These are phyloP conservation scores for Alloplasta piceator DNA, from an alignment of 2,888 invertebrate genomes.

Conservation along the genomic window DNA sequence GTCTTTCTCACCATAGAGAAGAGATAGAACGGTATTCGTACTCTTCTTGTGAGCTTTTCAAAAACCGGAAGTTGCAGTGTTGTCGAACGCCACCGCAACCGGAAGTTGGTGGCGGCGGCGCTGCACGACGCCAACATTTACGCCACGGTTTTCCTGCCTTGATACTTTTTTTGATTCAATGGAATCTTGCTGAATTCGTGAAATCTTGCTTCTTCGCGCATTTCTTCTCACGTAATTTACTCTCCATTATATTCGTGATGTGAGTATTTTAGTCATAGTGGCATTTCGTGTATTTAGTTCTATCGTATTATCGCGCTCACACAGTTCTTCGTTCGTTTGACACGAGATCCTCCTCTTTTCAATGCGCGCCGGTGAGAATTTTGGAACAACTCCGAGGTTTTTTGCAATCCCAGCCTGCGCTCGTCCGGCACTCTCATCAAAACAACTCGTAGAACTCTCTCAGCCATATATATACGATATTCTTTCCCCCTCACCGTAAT, in stretches of 20 bases:
- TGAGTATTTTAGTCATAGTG: constrained; percentile 47
- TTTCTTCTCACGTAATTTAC: constrained; percentile 44
- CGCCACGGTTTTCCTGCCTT: constrained; percentile 10
- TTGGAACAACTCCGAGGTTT: constrained; percentile 31
- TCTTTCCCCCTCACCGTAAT: not conserved
- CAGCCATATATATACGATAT: not conserved
- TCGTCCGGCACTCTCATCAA: constrained; percentile 58
- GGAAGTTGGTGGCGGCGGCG: not conserved
- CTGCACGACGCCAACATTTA: not conserved
- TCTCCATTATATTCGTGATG: constrained; percentile 56
- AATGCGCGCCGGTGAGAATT: constrained; percentile 35
- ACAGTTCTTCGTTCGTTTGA: not conserved
- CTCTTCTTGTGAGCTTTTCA: not conserved
- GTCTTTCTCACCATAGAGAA: not conserved
- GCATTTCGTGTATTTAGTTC: not conserved
- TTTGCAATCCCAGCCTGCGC: constrained; percentile 24
- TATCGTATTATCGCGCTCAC: not conserved
- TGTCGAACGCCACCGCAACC: not conserved
- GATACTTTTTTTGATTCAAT: constrained; percentile 12
- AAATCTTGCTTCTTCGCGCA: constrained; percentile 47
- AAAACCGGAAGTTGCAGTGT: not conserved
- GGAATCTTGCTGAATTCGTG: constrained; percentile 22
- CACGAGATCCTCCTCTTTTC: not conserved
- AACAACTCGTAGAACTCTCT: constrained; percentile 37
- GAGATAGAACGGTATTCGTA: not conserved